Evolutionary conservation across 2,888 invertebrate genomes (phyloP).

Genomic region (Molanna angustata): DNA sequence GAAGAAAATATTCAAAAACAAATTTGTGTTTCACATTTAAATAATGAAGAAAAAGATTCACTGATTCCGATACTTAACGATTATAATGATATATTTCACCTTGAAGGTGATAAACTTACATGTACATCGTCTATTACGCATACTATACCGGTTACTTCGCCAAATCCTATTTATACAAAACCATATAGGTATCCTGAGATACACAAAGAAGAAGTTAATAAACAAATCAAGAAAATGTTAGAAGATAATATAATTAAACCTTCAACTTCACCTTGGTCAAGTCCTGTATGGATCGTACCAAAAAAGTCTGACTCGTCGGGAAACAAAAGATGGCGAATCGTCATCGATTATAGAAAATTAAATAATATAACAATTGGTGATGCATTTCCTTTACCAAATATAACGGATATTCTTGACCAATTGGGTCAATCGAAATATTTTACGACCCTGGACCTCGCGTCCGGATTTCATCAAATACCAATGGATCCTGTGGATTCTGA

Average conservation of each 20-base stretch:
- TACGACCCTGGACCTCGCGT: background rate
- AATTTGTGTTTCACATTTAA: slow-evolving; percentile 30
- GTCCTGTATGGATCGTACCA: slow-evolving; percentile 26
- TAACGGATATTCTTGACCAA: slow-evolving; percentile 13
- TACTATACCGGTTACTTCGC: slow-evolving; percentile 32
- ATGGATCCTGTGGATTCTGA: background rate
- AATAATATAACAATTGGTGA: slow-evolving; percentile 12
- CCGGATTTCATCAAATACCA: slow-evolving; percentile 5
- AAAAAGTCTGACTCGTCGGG: slow-evolving; percentile 22
- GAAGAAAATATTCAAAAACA: background rate
- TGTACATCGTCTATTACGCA: slow-evolving; percentile 33
- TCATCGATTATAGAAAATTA: slow-evolving; percentile 8
- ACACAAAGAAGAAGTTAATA: slow-evolving; percentile 36
- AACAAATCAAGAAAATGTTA: slow-evolving; percentile 35
- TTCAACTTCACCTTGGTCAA: slow-evolving; percentile 30
- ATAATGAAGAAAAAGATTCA: slow-evolving; percentile 34
- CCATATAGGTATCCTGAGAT: slow-evolving; percentile 36
- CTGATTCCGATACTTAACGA: slow-evolving; percentile 31
- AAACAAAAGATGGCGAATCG: slow-evolving; percentile 3
- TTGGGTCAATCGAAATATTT: slow-evolving; percentile 6
- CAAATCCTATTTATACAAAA: slow-evolving; percentile 34
- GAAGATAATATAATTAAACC: slow-evolving; percentile 35
- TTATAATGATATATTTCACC: slow-evolving; percentile 32
- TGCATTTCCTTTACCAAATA: slow-evolving; percentile 10
- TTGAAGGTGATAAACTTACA: slow-evolving; percentile 34